A percentile compares a stretch with the other conserved stretches of the same genome.
phyloP scores from a whole-genome alignment of 2,113 vertebrate species.

The Crotalus tigris region DNA sequence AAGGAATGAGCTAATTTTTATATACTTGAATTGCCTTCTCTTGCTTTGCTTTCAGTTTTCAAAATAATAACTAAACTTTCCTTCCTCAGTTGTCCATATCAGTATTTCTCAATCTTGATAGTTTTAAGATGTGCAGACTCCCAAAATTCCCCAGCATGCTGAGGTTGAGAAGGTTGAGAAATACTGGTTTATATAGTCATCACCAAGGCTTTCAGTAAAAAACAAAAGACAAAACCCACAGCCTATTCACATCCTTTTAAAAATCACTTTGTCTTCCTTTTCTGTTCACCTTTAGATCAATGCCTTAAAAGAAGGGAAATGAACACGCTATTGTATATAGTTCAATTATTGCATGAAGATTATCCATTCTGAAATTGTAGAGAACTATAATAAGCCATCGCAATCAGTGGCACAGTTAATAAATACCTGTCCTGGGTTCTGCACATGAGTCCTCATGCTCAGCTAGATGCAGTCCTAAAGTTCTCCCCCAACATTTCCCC shows the following conservation, averaged over 20 bases:
- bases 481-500: neutral
- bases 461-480: neutral
- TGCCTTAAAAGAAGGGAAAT: neutral
- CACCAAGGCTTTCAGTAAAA: neutral
- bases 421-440: neutral
- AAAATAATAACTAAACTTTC: neutral
- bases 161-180: neutral
- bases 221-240: neutral
- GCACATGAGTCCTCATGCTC: neutral
- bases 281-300: neutral
- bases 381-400: neutral
- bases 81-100: neutral
- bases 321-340: neutral
- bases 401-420: neutral
- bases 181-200: neutral
- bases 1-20: too few species aligned
- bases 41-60: neutral
- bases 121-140: neutral
- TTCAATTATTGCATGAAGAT: neutral
- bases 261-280: neutral
- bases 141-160: neutral
- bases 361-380: neutral
- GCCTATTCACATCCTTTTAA: neutral
- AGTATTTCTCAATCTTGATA: neutral
- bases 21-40: neutral